phyloP scores from a whole-genome alignment of 2,888 invertebrate species.

The Nomada hirtipes region DNA sequence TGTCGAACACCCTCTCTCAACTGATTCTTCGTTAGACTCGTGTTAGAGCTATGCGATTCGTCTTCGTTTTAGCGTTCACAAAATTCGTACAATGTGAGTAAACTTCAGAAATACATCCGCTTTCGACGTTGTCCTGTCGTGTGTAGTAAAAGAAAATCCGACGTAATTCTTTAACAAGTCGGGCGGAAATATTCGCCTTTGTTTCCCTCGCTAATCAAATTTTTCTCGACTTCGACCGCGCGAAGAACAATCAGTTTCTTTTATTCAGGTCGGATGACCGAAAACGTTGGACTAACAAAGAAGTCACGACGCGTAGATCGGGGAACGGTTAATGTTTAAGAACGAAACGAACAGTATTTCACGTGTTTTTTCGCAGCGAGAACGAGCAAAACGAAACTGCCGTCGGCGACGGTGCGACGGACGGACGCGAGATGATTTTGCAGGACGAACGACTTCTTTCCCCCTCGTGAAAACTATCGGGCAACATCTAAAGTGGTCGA shows the following conservation, averaged over 20 bases:
- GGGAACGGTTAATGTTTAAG: not conserved
- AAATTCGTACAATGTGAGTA: not conserved
- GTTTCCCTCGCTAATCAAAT: not conserved
- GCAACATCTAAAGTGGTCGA: not conserved
- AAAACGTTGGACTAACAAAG: not conserved
- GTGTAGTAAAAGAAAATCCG: conserved; percentile 7
- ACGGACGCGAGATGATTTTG: not conserved
- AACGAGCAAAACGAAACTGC: conserved; percentile 12
- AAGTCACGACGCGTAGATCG: not conserved
- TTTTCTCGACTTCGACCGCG: conserved; percentile 7
- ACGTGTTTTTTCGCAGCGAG: not conserved
- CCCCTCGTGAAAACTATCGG: not conserved
- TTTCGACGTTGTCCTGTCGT: conserved; percentile 23
- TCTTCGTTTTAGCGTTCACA: conserved; percentile 19
- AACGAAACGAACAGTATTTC: not conserved
- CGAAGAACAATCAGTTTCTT: too few relatives aligned
- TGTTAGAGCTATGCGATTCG: not conserved
- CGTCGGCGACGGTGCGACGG: conserved; percentile 48
- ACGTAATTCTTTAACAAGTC: not conserved
- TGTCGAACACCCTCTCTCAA: conserved; percentile 17
- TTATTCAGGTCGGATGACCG: not conserved
- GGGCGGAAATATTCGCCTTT: not conserved
- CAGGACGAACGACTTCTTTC: not conserved
- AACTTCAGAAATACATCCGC: not conserved
- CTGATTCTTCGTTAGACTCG: conserved; percentile 25